These are phyloP conservation scores for Aphelenchoides fujianensis DNA, from an alignment of 1,140 invertebrate genomes.

Conservation along the genomic window DNA sequence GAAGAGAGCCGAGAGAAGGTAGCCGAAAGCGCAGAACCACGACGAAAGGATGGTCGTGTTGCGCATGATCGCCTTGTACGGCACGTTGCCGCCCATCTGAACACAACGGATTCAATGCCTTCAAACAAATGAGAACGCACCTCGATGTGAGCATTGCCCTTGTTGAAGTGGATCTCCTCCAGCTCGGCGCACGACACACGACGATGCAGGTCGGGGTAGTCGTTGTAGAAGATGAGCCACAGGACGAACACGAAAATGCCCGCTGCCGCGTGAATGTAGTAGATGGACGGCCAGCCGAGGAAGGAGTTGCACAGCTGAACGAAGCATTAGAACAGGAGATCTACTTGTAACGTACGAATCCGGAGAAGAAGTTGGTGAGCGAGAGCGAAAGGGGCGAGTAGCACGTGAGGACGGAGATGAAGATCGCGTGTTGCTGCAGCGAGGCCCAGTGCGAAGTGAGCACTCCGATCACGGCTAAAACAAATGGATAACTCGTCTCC, in stretches of 20 bases:
- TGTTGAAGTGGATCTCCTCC: slow-evolving; percentile 35
- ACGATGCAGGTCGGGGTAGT: slow-evolving; percentile 22
- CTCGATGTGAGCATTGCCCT: slow-evolving; percentile 38
- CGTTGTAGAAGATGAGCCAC: slow-evolving; percentile 18
- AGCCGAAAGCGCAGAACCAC: slow-evolving; percentile 12
- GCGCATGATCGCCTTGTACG: slow-evolving; percentile 30
- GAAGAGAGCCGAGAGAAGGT: neutral
- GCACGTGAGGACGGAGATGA: slow-evolving; percentile 13
- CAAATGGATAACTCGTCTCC: slow-evolving; percentile 1
- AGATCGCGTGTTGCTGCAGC: slow-evolving; percentile 28
- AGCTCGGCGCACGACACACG: slow-evolving; percentile 13
- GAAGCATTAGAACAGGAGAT: neutral
- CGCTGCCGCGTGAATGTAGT: slow-evolving; percentile 19
- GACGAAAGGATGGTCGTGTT: slow-evolving; percentile 11
- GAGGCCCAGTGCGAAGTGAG: slow-evolving; percentile 25
- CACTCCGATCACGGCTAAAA: slow-evolving; percentile 29
- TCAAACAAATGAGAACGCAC: slow-evolving; percentile 12
- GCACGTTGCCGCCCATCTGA: slow-evolving; percentile 22
- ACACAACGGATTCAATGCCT: too few species aligned
- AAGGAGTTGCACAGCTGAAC: slow-evolving; percentile 17
- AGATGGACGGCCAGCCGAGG: slow-evolving; percentile 28
- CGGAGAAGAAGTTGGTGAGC: slow-evolving; percentile 19
- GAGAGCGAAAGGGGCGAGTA: slow-evolving; percentile 19
- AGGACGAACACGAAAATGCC: slow-evolving; percentile 6
- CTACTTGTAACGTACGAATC: slow-evolving; percentile 8